Evolutionary conservation across 2,113 vertebrate species (phyloP), one percentile per base, ranked within the genome.

Genomic region (Cygnus buccinator): DNA sequence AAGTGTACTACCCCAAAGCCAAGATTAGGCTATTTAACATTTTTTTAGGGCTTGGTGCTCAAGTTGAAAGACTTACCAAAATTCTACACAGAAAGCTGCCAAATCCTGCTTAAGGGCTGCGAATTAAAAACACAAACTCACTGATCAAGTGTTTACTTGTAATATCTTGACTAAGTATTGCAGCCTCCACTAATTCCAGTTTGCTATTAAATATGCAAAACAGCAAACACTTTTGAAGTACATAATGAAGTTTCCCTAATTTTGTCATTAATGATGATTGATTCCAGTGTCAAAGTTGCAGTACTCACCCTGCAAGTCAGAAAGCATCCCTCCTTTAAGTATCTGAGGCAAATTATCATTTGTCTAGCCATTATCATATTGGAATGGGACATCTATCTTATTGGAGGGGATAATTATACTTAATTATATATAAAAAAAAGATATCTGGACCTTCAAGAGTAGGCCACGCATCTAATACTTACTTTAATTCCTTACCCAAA

Each of bases 161-260:
- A 78, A 62, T 68, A 35, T 41, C 68, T 76, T 62, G 57, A 74
- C 62, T 67, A 52, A 95, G 65, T 35, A 91, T 15, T 78, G 62
- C 16, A 8, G 71, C 61, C 77, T 35, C 48, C 66, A 21, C 50
- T 41, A 79, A 85, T 48, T 58, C 35, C 77, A 65, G 72, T n/a
- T 70, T 28, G 88, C 79, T 74, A 41, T 5, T 50, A 5, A 76
- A 74, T 33, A 94, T 72, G 37, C 48, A 71, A 87, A 97, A 90
- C 4, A 19, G 57, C 89, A 95, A 95, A 59, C 43, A 55, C 78
- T 89, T 76, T 11, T 31, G 71, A 67, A 31, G 31, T 8, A 29
- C 2, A 0, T 3, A 57, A 66, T 17, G 22, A 52, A 52, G 26
- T 71, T 93, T 70, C 77, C 66, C 6, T 55, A 31, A 11, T 43